Base-by-base conservation (phyloP, 2,797 vertebrate species). In the Gymnopithys bicolor region DNA sequence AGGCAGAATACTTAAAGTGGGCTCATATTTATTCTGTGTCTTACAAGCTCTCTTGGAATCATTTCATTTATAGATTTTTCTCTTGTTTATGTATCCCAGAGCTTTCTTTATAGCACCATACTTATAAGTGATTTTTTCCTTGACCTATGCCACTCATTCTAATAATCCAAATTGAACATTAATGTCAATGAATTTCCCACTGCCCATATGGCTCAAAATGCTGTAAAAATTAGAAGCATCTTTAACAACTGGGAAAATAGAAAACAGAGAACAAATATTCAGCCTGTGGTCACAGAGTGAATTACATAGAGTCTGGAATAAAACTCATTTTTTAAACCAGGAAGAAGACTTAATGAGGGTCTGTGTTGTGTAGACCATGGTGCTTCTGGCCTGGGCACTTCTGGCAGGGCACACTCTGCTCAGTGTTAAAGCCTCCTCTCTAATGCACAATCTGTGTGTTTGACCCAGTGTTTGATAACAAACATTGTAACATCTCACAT, bases 321-420 rank as follows among this genome's bases (percentile, higher is more conserved):
- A 76, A 79, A 17, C 11, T 11, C 10, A 22, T 45, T 62, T 92
- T 92, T 82, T 46, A 66, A 69, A 82, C 13, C 22, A 66, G 8
- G 16, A 32, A 73, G n/a, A 32, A 56, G 19, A 62, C 5, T 46
- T 39, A 46, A 25, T 51, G 39, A 43, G 22, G 51, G 48, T 12
- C 37, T 60, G 25, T 19, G 41, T 8, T 66, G 70, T 35, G 13
- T 9, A 30, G 49, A 35, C 4, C 17, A 13, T 24, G 0, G 0
- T 60, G 13, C 39, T 75, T 59, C 46, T 52, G 18, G n/a, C 0
- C 0, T 7, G 33, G 80, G 19, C 19, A 27, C 53, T 41, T 84
- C 24, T 67, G 37, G 17, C 62, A 71, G 49, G 33, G 18, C 2
- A 13, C 32, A 1, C 4, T 8, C 0, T 27, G 1, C 0, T 33